Percentiles rank a stretch among this genome's conserved stretches.
Conservation (phyloP, 2,113 vertebrate species). For the Channa maculata region DNA sequence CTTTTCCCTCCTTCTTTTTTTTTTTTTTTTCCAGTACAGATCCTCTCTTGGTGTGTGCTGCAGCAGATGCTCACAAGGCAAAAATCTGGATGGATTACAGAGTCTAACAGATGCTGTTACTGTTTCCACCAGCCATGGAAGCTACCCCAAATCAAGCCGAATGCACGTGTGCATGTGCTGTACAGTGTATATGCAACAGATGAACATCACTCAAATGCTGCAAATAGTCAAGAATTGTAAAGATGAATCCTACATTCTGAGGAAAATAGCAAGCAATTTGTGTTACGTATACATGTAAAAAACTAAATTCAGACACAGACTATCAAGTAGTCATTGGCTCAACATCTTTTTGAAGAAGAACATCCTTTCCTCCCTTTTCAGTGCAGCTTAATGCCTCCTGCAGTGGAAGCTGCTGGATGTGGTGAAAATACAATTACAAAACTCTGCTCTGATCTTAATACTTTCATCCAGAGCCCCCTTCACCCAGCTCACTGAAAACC, state of each 20-base stretch:
- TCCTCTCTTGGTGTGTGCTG: conserved; percentile 51
- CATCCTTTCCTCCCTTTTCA: conserved; percentile 1
- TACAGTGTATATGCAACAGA: conserved; percentile 7
- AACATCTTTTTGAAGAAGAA: conserved; percentile 23
- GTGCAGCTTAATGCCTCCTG: conserved; percentile 37
- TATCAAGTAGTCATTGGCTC: conserved; percentile 17
- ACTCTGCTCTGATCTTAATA: conserved; percentile 46
- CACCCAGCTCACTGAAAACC: conserved; percentile 26
- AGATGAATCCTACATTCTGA: not conserved
- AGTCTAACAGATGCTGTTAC: conserved; percentile 73
- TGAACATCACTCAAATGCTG: not conserved
- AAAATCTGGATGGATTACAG: conserved; percentile 76
- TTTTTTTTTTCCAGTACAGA: conserved; percentile 15
- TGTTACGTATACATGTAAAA: not conserved
- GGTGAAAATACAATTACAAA: conserved; percentile 48
- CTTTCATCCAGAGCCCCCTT: conserved; percentile 44
- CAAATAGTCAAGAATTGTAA: not conserved
- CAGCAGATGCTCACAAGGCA: conserved; percentile 69
- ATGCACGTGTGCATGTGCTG: conserved; percentile 29
- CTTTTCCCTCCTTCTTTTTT: conserved; percentile 2
- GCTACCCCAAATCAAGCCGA: conserved; percentile 42
- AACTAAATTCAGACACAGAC: conserved; percentile 3
- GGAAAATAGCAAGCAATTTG: not conserved
- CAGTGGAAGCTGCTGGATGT: conserved; percentile 32
- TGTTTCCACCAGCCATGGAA: conserved; percentile 50